phyloP scores from a whole-genome alignment of 1,140 invertebrate species.

The Heliothis virescens region DNA sequence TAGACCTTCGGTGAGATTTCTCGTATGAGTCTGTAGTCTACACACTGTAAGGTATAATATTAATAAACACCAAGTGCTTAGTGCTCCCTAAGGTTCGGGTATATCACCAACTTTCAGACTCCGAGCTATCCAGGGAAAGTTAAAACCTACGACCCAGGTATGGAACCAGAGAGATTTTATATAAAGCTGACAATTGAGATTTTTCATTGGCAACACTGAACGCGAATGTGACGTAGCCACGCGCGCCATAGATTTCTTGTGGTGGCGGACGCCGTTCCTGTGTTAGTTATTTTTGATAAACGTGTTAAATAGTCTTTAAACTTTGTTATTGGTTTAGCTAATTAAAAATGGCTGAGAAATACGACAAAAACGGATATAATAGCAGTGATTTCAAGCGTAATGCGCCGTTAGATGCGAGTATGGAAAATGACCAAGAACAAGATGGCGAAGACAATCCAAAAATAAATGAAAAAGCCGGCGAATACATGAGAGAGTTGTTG shows the following conservation, averaged over 20 bases:
- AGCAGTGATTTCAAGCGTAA: constrained; percentile 87
- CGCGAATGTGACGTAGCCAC: not conserved
- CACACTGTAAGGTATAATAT: no score
- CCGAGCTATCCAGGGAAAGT: no score
- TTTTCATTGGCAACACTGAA: no score
- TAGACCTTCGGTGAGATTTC: no score
- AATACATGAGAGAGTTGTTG: constrained; percentile 91
- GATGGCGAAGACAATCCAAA: constrained; percentile 85
- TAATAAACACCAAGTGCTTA: no score
- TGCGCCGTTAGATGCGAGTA: constrained; percentile 64
- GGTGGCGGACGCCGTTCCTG: not conserved
- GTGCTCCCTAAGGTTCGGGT: no score
- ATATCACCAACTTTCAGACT: no score
- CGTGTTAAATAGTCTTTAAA: not conserved
- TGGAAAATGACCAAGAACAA: constrained; percentile 72
- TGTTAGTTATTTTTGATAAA: not conserved
- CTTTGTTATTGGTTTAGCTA: not conserved
- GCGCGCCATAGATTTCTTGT: constrained; percentile 1
- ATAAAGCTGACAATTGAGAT: no score
- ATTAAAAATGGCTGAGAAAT: constrained; percentile 70
- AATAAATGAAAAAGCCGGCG: constrained; percentile 89
- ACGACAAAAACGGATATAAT: constrained; percentile 84
- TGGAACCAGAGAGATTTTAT: no score
- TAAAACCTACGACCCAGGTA: no score
- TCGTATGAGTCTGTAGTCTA: no score